A percentile compares a stretch with the other conserved stretches of the same genome.
phyloP scores from a whole-genome alignment of 2,888 invertebrate species.

The Lasioglossum villosulum region DNA sequence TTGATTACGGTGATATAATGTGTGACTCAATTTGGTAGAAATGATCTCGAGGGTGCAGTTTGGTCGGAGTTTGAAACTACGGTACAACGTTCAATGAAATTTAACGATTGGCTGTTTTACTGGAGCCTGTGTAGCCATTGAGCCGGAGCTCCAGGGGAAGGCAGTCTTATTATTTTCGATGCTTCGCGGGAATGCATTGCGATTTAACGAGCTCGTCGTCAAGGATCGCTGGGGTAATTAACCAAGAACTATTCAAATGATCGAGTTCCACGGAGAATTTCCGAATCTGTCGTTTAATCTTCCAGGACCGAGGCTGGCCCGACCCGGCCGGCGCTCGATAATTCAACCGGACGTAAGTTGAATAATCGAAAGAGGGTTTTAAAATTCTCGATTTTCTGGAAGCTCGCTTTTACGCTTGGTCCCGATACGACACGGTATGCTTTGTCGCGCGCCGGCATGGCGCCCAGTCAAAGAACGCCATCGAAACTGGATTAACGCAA shows the following conservation, averaged over 20 bases:
- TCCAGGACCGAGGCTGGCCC: neutral
- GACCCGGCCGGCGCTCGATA: neutral
- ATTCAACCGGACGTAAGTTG: conserved; percentile 9
- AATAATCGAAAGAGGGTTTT: neutral
- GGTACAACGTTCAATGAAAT: conserved; percentile 20
- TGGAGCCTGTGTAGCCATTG: neutral
- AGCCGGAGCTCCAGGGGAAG: conserved; percentile 21
- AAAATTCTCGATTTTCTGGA: conserved; percentile 19
- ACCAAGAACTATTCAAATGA: conserved; percentile 27
- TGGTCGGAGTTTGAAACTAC: neutral
- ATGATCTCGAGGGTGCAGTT: conserved; percentile 6
- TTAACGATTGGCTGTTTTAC: conserved; percentile 4
- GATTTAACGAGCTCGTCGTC: conserved; percentile 35
- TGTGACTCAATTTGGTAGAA: neutral
- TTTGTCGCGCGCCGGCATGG: conserved; percentile 11
- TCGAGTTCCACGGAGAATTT: conserved; percentile 28
- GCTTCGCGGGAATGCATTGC: neutral
- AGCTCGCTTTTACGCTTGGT: neutral
- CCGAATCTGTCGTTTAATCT: conserved; percentile 25
- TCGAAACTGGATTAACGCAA: conserved; percentile 41
- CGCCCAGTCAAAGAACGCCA: conserved; percentile 27
- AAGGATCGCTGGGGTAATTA: conserved; percentile 18
- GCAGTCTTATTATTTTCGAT: conserved; percentile 31
- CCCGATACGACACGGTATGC: neutral
- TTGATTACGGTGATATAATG: neutral